Evolutionary conservation across 2,797 vertebrate species (phyloP).

Genomic region (Diplodus puntazzo): DNA sequence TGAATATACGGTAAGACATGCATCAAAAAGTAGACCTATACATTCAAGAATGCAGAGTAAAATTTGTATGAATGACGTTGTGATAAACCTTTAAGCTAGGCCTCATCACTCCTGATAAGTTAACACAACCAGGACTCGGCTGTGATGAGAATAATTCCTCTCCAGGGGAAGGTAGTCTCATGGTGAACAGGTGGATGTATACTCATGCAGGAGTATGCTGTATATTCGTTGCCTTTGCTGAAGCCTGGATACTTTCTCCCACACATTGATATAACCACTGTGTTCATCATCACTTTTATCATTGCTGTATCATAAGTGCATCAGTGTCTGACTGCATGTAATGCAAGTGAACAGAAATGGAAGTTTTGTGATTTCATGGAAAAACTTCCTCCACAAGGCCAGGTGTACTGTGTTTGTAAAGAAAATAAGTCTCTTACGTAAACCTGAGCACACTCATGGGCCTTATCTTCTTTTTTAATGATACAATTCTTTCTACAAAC

Average conservation of each 20-base stretch:
- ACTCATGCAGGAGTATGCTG: not conserved
- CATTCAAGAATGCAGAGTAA: too few relatives aligned
- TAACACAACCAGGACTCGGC: too few relatives aligned
- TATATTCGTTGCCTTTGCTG: not conserved
- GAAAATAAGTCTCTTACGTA: not conserved
- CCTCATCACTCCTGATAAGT: too few relatives aligned
- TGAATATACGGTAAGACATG: too few relatives aligned
- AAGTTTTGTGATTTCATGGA: not conserved
- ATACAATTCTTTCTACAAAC: not conserved
- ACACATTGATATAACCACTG: not conserved
- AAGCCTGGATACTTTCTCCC: not conserved
- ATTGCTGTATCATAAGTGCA: not conserved
- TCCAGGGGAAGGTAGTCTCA: not conserved
- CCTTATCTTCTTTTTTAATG: not conserved
- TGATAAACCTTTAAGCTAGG: too few relatives aligned
- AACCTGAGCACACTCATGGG: not conserved
- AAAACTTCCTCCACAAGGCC: not conserved
- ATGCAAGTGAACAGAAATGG: not conserved
- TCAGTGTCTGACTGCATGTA: not conserved
- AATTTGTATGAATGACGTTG: too few relatives aligned
- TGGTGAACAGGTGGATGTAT: not conserved
- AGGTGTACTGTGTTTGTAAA: not conserved
- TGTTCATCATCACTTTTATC: not conserved
- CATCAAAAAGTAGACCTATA: too few relatives aligned
- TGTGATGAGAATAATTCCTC: not conserved